Base-by-base conservation (phyloP, 2,797 vertebrate genomes). In the Sebastes dallii region DNA sequence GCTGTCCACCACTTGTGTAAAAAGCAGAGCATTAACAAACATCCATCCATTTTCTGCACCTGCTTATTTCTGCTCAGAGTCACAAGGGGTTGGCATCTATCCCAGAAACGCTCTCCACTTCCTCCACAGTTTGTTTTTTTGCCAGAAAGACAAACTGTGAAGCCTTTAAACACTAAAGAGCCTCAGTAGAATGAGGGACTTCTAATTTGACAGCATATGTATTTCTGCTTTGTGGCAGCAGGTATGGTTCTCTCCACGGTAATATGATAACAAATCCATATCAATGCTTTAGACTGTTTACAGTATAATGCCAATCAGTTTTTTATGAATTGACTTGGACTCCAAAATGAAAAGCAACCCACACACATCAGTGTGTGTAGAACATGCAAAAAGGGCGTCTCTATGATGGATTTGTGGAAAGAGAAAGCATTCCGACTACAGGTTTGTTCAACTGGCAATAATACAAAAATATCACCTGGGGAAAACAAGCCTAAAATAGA, bases 21-120 rank as follows among this genome's bases (percentile, higher is more conserved):
- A 18, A 46, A 46, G 42, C 16, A 18, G 42, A 46, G 16, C 42
- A 46, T 46, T 46, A 46, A 46, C 42, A 46, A 46, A 46, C 42
- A 46, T 46, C 16, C 16, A 46, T 46, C 42, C 16, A 46, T 46
- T 78, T 80, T 72, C 30, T 81, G 66, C 24, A 56, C 29, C 46
- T 71, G 56, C 36, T 81, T 68, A 46, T 68, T 75, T 32, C 52
- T 68, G 46, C 24, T 56, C 50, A 39, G 34, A 78, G 39, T 66
- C 54, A 70, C 27, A 36, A 62, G 62, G 54, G 36, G 66, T 75
- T 81, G 75, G 81, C 65, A 58, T 75, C 30, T 8, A 2, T 81
- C 71, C 78, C 66, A 81, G 58, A 78, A 75, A 56, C 69, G 56
- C 54, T 75, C 70, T 62, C 42, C 29, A 78, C 72, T 59, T 62